These are phyloP conservation scores for Megalurothrips usitatus DNA, from an alignment of 2,888 invertebrate genomes.

Conservation along the genomic window DNA sequence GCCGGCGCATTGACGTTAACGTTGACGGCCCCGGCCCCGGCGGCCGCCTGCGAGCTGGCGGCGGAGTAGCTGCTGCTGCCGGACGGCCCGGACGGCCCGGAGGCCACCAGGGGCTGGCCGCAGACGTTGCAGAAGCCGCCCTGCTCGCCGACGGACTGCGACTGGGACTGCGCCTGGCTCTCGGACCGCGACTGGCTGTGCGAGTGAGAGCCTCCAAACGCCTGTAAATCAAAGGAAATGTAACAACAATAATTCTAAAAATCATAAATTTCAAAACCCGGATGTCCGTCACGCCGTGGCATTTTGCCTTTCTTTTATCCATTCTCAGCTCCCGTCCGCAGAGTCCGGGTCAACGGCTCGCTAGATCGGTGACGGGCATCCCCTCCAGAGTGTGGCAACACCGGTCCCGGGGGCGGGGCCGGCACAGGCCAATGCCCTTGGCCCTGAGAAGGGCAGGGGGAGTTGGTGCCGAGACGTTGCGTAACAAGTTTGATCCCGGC, in stretches of 20 bases:
- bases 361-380: too few relatives aligned
- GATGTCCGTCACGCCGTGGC: not conserved
- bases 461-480: too few relatives aligned
- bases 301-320: not conserved
- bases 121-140: not conserved
- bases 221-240: not conserved
- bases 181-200: not conserved
- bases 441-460: too few relatives aligned
- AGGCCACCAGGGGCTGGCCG: not conserved
- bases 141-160: not conserved
- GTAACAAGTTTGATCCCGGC: too few relatives aligned
- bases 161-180: not conserved
- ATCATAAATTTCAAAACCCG: not conserved
- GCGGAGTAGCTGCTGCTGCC: not conserved
- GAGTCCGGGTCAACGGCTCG: too few relatives aligned
- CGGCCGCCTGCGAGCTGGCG: not conserved
- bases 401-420: too few relatives aligned
- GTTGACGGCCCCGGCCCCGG: slow-evolving; percentile 10
- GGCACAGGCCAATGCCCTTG: too few relatives aligned
- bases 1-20: not conserved
- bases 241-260: not conserved
- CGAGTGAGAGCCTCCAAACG: not conserved
- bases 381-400: too few relatives aligned
- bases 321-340: too few relatives aligned
- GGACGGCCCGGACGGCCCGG: not conserved